phyloP scores from a whole-genome alignment of 2,888 invertebrate species.

The Tachina fera region DNA sequence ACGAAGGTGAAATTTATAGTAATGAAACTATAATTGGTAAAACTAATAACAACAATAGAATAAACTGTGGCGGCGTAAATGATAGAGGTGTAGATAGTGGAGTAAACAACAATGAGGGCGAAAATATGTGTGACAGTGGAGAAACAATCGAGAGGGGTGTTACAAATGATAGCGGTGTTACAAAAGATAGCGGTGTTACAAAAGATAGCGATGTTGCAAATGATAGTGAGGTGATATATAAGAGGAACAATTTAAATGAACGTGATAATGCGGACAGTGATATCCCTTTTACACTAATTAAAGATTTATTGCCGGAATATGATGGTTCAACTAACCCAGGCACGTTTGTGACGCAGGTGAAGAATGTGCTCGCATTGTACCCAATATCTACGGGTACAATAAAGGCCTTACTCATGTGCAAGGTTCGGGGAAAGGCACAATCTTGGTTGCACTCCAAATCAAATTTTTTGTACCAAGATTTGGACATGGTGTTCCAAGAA shows the following conservation, averaged over 20 bases:
- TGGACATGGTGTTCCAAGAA: conserved; percentile 39
- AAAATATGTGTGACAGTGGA: too few species aligned
- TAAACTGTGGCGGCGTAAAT: background rate
- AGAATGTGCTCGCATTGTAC: conserved; percentile 7
- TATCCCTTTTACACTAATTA: conserved; percentile 19
- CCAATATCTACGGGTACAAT: conserved; percentile 1
- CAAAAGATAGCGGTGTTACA: background rate
- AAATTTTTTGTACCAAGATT: conserved; percentile 47
- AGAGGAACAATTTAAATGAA: background rate
- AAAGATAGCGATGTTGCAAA: background rate
- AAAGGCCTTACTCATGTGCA: conserved; percentile 21
- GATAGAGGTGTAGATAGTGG: background rate
- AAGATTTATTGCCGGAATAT: conserved; percentile 33
- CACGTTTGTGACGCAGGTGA: conserved; percentile 22
- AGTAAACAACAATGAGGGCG: too few species aligned
- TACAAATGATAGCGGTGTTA: background rate
- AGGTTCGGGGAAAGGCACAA: conserved; percentile 48
- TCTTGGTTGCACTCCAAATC: conserved; percentile 60
- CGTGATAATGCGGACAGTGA: background rate
- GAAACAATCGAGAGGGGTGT: background rate
- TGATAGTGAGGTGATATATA: background rate
- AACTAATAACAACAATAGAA: background rate
- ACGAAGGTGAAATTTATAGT: background rate
- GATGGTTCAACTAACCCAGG: background rate
- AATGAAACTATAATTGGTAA: background rate